Conservation (phyloP, 2,888 invertebrate species). For the Diarsia dahlii region DNA sequence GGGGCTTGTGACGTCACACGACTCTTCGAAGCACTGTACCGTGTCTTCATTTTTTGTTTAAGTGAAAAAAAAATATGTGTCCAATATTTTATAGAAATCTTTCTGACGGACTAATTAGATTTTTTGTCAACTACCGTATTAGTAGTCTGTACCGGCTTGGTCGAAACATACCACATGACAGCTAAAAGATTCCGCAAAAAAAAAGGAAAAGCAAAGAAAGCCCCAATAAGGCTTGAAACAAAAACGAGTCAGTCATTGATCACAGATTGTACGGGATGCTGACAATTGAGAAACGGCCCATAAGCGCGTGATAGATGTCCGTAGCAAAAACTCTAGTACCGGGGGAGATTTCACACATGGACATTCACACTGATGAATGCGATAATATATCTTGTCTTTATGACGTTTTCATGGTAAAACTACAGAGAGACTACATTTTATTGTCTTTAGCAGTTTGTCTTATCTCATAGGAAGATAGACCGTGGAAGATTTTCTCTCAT, state of each 20-base stretch:
- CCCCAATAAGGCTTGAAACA: not conserved
- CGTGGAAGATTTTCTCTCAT: not conserved
- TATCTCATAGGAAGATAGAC: not conserved
- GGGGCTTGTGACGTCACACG: too few species aligned
- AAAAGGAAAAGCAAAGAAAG: not conserved
- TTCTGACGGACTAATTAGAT: too few species aligned
- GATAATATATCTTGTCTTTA: not conserved
- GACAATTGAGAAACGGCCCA: slow-evolving; percentile 38
- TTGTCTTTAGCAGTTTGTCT: too few species aligned
- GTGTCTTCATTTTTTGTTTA: too few species aligned
- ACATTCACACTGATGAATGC: not conserved
- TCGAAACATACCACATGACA: not conserved
- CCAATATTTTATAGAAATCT: too few species aligned
- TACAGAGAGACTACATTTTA: not conserved
- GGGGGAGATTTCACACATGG: slow-evolving; percentile 3
- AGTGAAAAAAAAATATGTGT: too few species aligned
- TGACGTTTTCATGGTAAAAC: not conserved
- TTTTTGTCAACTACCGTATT: not conserved
- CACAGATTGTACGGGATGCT: slow-evolving; percentile 22
- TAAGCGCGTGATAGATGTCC: slow-evolving; percentile 25
- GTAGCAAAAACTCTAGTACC: slow-evolving; percentile 2
- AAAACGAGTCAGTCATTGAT: slow-evolving; percentile 27
- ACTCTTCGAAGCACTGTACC: too few species aligned
- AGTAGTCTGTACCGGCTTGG: not conserved
- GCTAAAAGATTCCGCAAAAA: not conserved